Evolutionary conservation across 2,797 vertebrate species (phyloP).

Genomic region (Myioborus miniatus): DNA sequence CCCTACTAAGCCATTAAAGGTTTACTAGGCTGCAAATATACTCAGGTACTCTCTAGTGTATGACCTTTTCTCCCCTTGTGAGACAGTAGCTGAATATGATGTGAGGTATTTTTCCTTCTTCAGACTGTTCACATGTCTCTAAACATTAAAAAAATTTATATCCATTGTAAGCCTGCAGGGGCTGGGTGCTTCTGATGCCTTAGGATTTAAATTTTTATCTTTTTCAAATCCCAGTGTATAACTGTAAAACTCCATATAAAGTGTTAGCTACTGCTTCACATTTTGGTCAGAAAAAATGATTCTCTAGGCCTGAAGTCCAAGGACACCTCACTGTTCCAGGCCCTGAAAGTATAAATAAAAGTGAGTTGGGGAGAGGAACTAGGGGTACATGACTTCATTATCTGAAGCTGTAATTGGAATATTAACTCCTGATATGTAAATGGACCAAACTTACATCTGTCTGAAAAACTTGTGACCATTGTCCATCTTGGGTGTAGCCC

Average conservation of each 20-base stretch:
- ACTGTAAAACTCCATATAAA: not conserved
- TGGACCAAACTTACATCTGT: not conserved
- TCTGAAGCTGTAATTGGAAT: not conserved
- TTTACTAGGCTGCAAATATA: not conserved
- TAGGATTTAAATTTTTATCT: not conserved
- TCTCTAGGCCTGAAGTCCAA: not conserved
- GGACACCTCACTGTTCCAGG: not conserved
- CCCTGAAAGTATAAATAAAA: not conserved
- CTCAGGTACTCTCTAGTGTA: not conserved
- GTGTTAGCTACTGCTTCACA: not conserved
- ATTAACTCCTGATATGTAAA: not conserved
- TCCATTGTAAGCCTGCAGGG: not conserved
- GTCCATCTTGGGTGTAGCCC: not conserved
- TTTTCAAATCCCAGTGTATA: not conserved
- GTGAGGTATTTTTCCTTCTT: not conserved
- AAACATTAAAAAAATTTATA: not conserved
- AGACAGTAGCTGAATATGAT: not conserved
- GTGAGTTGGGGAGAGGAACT: not conserved
- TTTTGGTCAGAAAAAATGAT: not conserved
- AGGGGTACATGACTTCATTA: not conserved
- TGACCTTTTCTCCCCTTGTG: not conserved
- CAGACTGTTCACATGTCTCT: not conserved
- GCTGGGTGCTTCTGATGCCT: not conserved
- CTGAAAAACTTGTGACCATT: not conserved
- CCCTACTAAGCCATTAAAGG: not conserved